These are phyloP conservation scores for Hybos culiciformis DNA, from an alignment of 2,888 invertebrate species.

Conservation along the genomic window DNA sequence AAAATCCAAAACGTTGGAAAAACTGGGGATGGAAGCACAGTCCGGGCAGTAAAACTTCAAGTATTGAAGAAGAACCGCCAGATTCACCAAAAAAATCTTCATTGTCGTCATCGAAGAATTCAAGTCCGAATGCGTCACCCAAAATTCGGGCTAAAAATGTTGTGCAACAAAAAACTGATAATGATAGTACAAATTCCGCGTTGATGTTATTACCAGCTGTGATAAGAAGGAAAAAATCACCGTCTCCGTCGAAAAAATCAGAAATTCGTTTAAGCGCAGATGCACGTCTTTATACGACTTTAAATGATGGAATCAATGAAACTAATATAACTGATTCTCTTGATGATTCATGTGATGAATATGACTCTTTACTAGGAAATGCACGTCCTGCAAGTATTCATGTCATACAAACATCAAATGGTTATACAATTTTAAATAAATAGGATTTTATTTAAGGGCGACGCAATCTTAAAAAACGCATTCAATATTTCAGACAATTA, in stretches of 20 bases:
- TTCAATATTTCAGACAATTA: no score
- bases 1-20: slow-evolving; percentile 20
- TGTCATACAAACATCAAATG: slow-evolving; percentile 18
- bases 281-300: slow-evolving; percentile 17
- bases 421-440: slow-evolving; percentile 19
- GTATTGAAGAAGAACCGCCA: slow-evolving; percentile 22
- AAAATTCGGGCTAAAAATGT: slow-evolving; percentile 16
- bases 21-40: slow-evolving; percentile 23
- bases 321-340: slow-evolving; percentile 12
- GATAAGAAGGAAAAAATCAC: slow-evolving; percentile 18
- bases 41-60: slow-evolving; percentile 21
- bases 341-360: slow-evolving; percentile 17
- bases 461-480: no score
- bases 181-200: neutral
- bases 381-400: slow-evolving; percentile 21
- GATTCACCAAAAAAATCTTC: slow-evolving; percentile 21
- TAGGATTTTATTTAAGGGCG: no score
- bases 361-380: slow-evolving; percentile 18
- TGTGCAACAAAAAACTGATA: slow-evolving; percentile 6
- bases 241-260: slow-evolving; percentile 14
- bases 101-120: slow-evolving; percentile 19
- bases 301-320: slow-evolving; percentile 12
- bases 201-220: slow-evolving; percentile 14
- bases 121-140: slow-evolving; percentile 21
- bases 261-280: slow-evolving; percentile 21